These are phyloP conservation scores for Homarus gammarus DNA, from an alignment of 2,888 invertebrate species.

Conservation along the genomic window DNA sequence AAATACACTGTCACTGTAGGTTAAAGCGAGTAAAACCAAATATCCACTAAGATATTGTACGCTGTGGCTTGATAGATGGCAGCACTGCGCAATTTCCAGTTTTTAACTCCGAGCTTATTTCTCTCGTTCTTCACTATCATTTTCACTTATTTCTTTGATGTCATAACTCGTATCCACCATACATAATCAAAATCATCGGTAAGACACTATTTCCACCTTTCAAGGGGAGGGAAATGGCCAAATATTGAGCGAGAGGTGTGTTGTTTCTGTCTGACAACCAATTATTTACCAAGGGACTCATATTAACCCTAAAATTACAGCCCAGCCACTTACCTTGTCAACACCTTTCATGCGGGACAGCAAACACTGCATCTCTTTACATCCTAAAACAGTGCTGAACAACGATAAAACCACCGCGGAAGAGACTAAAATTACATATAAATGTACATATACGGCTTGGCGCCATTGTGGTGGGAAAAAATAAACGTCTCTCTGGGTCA, in stretches of 20 bases:
- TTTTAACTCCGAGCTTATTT: conserved; percentile 37
- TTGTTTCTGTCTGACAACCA: conserved; percentile 56
- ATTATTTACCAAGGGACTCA: conserved; percentile 66
- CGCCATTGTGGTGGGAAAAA: conserved; percentile 76
- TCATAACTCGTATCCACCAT: not conserved
- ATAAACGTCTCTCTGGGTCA: conserved; percentile 76
- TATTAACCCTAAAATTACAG: conserved; percentile 50
- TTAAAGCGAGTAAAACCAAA: not conserved
- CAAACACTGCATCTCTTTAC: conserved; percentile 73
- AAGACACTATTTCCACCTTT: not conserved
- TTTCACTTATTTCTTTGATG: conserved; percentile 19
- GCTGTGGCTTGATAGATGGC: conserved; percentile 56
- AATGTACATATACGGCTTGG: conserved; percentile 76
- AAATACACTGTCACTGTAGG: not conserved
- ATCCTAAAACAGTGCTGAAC: conserved; percentile 68
- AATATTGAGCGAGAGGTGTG: conserved; percentile 45
- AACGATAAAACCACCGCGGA: conserved; percentile 67
- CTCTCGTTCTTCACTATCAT: conserved; percentile 16
- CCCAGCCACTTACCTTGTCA: conserved; percentile 68
- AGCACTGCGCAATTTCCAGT: conserved; percentile 63
- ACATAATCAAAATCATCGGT: not conserved
- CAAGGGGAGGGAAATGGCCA: not conserved
- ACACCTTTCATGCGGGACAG: conserved; percentile 57
- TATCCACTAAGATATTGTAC: conserved; percentile 8
- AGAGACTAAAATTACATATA: conserved; percentile 74